These are phyloP conservation scores for Enteromius radiatus DNA, from an alignment of 2,797 vertebrate genomes.

Conservation along the genomic window DNA sequence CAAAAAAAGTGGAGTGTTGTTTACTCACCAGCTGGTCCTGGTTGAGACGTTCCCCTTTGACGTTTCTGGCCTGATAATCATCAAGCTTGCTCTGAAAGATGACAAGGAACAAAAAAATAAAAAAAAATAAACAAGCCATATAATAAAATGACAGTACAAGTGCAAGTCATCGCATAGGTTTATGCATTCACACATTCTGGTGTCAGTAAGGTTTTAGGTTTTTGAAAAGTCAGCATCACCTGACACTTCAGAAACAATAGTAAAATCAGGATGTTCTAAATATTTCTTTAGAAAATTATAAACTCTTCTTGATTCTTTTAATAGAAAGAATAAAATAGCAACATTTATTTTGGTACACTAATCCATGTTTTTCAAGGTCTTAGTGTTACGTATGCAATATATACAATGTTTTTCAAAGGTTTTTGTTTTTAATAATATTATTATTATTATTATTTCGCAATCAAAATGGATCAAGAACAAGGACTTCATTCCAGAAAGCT, in stretches of 20 bases:
- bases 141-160: background rate
- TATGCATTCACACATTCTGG: background rate
- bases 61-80: conserved; percentile 94
- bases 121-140: background rate
- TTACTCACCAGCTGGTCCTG: conserved; percentile 94
- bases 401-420: no score
- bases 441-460: no score
- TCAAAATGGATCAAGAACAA: background rate
- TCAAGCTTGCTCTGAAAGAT: conserved; percentile 89
- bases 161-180: background rate
- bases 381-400: background rate
- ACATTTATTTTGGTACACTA: background rate
- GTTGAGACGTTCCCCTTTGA: conserved; percentile 94
- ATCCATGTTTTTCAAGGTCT: background rate
- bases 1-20: background rate
- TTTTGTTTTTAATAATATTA: no score
- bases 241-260: background rate
- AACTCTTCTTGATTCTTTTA: background rate
- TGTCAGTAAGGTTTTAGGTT: background rate
- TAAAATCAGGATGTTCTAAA: background rate
- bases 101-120: conserved; percentile 30
- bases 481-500: conserved; percentile 12
- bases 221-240: background rate
- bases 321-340: background rate
- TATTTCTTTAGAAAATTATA: background rate